Evolutionary conservation across 2,113 vertebrate genomes (phyloP), one percentile per base, ranked within the genome.

Genomic region (Psephotus haematonotus): DNA sequence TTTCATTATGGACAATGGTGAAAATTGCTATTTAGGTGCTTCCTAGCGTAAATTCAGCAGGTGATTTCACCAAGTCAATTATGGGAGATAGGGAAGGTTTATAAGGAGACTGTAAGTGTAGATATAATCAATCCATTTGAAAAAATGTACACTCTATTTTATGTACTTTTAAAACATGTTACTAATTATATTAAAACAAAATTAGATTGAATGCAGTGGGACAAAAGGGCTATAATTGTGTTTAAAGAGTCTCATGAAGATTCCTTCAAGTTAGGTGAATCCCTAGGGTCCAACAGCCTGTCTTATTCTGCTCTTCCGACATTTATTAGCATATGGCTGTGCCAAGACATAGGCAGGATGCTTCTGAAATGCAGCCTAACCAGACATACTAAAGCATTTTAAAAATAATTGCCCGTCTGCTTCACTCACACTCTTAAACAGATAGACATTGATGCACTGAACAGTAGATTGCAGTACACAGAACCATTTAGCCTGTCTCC

Each of bases 321-420:
- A 86, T 96, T 93, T 90, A 92, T 77, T 88, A 95, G 63, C 33
- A 76, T 53, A 64, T 57, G 47, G 47, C 16, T 79, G 39, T 90
- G 92, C 85, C 90, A 93, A 92, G 78, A 88, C 78, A 78, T 16
- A 93, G 47, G 63, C 29, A 85, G 44, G n/a, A 88, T 94, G 85
- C 52, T 79, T 85, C 70, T 85, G 70, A 60, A 92, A 80, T 27
- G 76, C 88, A 79, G 47, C 57, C 27, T 94, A 92, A 93, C 44
- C 82, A 94, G 90, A 92, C 82, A 88, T 65, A 72, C 67, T 25
- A 37, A 85, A 93, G n/a, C 13, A 69, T 94, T 93, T 95, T 70
- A 6, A 37, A 92, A 95, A 81, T 81, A 90, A 86, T 90, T 94
- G 55, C 19, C 60, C 60, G 7, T 29, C 67, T 64, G 50, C 37